Percentiles rank a stretch among this genome's conserved stretches.
Conservation (phyloP, 2,888 invertebrate species). For the Ryuthela nishihirai region DNA sequence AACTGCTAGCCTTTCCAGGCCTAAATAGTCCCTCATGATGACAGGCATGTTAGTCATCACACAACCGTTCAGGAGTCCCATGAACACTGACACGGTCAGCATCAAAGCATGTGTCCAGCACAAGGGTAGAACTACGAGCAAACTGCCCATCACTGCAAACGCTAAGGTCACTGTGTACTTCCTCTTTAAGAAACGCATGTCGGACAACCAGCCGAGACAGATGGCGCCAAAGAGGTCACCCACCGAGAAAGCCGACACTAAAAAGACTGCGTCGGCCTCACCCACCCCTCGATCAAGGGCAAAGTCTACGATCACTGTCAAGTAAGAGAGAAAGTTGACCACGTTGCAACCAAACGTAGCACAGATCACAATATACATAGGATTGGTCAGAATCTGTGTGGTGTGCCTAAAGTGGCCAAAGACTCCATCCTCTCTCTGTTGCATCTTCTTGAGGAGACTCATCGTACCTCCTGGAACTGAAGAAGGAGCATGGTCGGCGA, state of each 20-base stretch:
- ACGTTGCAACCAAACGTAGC: conserved; percentile 34
- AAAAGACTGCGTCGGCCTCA: conserved; percentile 32
- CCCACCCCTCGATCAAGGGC: conserved; percentile 23
- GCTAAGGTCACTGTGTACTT: conserved; percentile 26
- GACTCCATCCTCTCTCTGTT: conserved; percentile 24
- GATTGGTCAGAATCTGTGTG: conserved; percentile 28
- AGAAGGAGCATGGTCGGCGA: background rate
- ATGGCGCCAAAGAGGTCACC: conserved; percentile 40
- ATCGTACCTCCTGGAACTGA: background rate
- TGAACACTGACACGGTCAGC: conserved; percentile 25
- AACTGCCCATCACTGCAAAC: conserved; percentile 34
- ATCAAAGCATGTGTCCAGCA: conserved; percentile 26
- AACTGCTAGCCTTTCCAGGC: conserved; percentile 37
- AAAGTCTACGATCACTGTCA: conserved; percentile 34
- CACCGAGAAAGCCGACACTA: conserved; percentile 39
- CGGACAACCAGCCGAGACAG: conserved; percentile 39
- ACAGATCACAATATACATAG: conserved; percentile 24
- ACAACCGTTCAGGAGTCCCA: conserved; percentile 40
- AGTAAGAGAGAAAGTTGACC: conserved; percentile 29
- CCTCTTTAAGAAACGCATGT: conserved; percentile 30
- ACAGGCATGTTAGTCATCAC: conserved; percentile 41
- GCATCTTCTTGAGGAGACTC: conserved; percentile 28
- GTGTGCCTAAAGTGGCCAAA: conserved; percentile 34
- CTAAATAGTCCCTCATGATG: conserved; percentile 40
- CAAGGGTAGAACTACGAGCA: conserved; percentile 21